Conservation (phyloP, 1,140 invertebrate species). For the Drosophila bipectinata region DNA sequence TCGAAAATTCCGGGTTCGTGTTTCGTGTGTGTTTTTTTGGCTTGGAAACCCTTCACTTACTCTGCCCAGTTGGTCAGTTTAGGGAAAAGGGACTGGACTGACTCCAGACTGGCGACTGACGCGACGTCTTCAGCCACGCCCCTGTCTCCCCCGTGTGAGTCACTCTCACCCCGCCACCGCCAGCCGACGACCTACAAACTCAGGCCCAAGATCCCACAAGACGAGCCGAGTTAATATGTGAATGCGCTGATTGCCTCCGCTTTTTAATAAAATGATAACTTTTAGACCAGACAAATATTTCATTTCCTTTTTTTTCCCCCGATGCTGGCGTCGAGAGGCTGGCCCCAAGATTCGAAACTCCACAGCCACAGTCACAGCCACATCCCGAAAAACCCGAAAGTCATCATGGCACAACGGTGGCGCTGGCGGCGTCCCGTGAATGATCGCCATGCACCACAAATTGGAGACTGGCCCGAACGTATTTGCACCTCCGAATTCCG, state of each 20-base stretch:
- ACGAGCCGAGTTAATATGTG: slow-evolving; percentile 73
- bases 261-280: slow-evolving; percentile 84
- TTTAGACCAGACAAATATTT: slow-evolving; percentile 83
- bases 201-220: slow-evolving; percentile 67
- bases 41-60: slow-evolving; percentile 22
- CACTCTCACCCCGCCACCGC: slow-evolving; percentile 19
- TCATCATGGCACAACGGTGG: slow-evolving; percentile 62
- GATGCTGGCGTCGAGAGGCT: slow-evolving; percentile 45
- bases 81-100: slow-evolving; percentile 13
- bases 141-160: slow-evolving; percentile 70
- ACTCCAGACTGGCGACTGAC: slow-evolving; percentile 55
- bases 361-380: slow-evolving; percentile 5
- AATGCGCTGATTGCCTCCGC: slow-evolving; percentile 83
- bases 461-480: slow-evolving; percentile 77
- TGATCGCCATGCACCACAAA: slow-evolving; percentile 77
- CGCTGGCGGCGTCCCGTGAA: slow-evolving; percentile 58
- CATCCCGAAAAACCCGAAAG: slow-evolving; percentile 66
- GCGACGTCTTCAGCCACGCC: slow-evolving; percentile 73
- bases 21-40: background rate
- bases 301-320: slow-evolving; percentile 67
- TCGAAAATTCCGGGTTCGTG: slow-evolving; percentile 4
- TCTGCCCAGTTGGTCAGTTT: slow-evolving; percentile 60
- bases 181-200: slow-evolving; percentile 57
- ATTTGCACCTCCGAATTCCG: slow-evolving; percentile 83
- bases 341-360: slow-evolving; percentile 5